These are phyloP conservation scores for Xylocampa areola DNA, from an alignment of 2,888 invertebrate species.

Conservation along the genomic window DNA sequence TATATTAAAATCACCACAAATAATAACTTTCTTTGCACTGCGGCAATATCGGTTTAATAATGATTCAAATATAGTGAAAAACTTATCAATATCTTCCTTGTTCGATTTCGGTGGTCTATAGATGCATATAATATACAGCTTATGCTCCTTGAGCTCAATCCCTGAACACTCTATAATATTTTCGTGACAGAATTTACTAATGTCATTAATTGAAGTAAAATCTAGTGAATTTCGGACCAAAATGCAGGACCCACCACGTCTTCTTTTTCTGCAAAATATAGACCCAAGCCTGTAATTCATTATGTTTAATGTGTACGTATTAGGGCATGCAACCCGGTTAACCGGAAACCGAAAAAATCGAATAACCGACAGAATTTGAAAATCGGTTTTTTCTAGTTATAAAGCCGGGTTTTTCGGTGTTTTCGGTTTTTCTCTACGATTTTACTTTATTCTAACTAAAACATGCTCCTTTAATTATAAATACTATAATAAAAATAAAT, in stretches of 20 bases:
- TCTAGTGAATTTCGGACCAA: constrained; percentile 1
- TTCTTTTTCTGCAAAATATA: neutral
- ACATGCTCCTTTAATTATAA: no score
- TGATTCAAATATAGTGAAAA: neutral
- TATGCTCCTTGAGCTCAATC: neutral
- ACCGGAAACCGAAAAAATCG: no score
- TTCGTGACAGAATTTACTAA: neutral
- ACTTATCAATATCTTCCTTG: neutral
- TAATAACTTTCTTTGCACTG: constrained; percentile 2
- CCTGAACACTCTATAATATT: neutral
- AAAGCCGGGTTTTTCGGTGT: no score
- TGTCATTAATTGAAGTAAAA: neutral
- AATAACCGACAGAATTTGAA: no score
- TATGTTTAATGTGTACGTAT: constrained; percentile 1
- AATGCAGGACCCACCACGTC: constrained; percentile 8
- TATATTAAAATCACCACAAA: no score
- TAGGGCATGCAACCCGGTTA: no score
- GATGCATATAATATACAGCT: neutral
- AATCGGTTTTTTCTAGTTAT: no score
- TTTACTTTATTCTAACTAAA: no score
- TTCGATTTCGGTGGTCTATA: neutral
- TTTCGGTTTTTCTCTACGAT: no score
- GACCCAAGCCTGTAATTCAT: constrained; percentile 4
- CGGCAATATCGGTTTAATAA: neutral
- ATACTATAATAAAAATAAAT: no score